These are phyloP conservation scores for Octomys mimax DNA, from an alignment of 2,797 vertebrate species.

Conservation along the genomic window DNA sequence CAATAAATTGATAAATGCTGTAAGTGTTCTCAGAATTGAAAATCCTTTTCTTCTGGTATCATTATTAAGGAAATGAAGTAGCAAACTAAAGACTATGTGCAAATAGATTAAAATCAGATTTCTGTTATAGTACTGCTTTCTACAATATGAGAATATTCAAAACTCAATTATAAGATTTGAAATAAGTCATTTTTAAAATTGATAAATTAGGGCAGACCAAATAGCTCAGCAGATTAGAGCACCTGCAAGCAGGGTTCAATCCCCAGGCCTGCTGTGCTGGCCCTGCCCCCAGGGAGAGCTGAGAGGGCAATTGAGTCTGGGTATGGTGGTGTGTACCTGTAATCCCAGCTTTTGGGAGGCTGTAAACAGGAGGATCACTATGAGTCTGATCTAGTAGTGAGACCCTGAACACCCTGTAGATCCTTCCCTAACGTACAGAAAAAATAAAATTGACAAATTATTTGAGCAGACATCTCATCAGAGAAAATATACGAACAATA, in stretches of 20 bases:
- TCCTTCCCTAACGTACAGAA: too few relatives aligned
- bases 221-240: too few relatives aligned
- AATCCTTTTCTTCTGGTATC: neutral
- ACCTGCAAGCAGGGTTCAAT: too few relatives aligned
- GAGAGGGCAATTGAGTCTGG: too few relatives aligned
- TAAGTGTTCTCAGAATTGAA: neutral
- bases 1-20: neutral
- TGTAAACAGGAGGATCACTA: too few relatives aligned
- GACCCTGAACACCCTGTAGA: too few relatives aligned
- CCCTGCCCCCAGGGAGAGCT: too few relatives aligned
- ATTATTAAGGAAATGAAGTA: neutral
- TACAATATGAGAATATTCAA: neutral
- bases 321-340: too few relatives aligned
- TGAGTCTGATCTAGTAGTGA: too few relatives aligned
- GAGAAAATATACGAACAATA: neutral
- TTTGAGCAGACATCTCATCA: neutral
- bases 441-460: neutral
- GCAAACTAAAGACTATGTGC: neutral
- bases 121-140: neutral
- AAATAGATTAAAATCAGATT: constrained; percentile 22
- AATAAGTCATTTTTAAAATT: neutral
- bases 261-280: too few relatives aligned
- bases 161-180: neutral
- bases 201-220: neutral
- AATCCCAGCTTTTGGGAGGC: too few relatives aligned